These are phyloP conservation scores for Columba janthina DNA, from an alignment of 2,113 vertebrate genomes.

Conservation along the genomic window DNA sequence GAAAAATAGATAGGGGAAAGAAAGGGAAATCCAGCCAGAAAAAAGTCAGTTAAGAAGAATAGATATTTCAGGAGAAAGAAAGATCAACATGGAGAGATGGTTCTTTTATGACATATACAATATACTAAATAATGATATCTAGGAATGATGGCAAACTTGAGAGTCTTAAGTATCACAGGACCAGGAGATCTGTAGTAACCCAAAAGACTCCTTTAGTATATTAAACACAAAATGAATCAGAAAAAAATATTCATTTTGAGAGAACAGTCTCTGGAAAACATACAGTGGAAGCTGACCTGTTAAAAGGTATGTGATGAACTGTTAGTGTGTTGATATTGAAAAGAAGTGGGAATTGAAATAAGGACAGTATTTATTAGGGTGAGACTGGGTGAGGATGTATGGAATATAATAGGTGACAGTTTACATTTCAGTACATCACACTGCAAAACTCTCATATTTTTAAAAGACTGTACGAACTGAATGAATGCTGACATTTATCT, in stretches of 20 bases:
- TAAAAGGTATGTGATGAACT: not conserved
- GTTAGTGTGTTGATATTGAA: not conserved
- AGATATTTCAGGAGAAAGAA: not conserved
- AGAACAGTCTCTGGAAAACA: not conserved
- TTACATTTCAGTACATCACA: not conserved
- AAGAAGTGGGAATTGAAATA: not conserved
- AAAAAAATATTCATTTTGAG: not conserved
- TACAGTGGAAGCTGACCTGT: not conserved
- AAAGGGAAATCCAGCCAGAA: not conserved
- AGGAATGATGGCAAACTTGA: not conserved
- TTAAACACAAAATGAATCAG: not conserved
- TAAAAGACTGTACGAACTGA: not conserved
- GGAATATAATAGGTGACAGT: not conserved
- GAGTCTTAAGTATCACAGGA: not conserved
- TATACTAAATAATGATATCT: not conserved
- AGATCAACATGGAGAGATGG: not conserved
- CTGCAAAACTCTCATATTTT: not conserved
- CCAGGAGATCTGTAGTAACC: not conserved
- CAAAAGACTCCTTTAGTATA: not conserved
- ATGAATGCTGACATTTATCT: not conserved
- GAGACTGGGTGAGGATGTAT: not conserved
- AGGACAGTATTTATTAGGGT: not conserved
- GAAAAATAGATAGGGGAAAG: not conserved
- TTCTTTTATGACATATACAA: not conserved
- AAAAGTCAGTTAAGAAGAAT: not conserved